phyloP scores from a whole-genome alignment of 2,888 invertebrate species.

The Drosophila leonis region DNA sequence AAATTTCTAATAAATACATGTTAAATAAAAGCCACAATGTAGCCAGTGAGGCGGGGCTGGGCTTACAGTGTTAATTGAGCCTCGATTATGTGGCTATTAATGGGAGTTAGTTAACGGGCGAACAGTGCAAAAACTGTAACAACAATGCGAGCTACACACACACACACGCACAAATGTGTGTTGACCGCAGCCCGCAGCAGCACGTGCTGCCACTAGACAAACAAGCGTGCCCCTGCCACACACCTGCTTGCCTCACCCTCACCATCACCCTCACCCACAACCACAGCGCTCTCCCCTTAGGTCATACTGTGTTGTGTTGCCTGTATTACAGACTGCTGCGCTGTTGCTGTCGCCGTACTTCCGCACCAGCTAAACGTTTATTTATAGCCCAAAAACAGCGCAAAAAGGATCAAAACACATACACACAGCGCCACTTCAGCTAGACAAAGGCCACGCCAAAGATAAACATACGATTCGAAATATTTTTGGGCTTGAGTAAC shows the following conservation, averaged over 20 bases:
- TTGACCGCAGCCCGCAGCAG: constrained; percentile 78
- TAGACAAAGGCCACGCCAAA: constrained; percentile 75
- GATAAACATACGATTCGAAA: constrained; percentile 72
- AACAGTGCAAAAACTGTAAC: constrained; percentile 61
- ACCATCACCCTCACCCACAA: too few species aligned
- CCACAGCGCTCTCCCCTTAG: neutral
- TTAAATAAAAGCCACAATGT: constrained; percentile 76
- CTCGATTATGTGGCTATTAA: constrained; percentile 70
- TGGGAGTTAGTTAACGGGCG: constrained; percentile 61
- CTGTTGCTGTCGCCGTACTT: constrained; percentile 73
- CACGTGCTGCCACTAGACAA: constrained; percentile 73
- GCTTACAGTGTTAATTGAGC: constrained; percentile 69
- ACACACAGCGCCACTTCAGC: constrained; percentile 63
- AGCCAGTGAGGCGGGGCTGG: neutral
- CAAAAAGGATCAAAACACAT: constrained; percentile 68
- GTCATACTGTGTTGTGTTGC: constrained; percentile 23
- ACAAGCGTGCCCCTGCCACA: constrained; percentile 46
- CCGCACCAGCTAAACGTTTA: constrained; percentile 81
- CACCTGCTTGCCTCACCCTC: neutral
- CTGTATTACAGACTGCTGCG: constrained; percentile 61
- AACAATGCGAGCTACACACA: constrained; percentile 44
- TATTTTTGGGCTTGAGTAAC: constrained; percentile 52
- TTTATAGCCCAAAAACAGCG: constrained; percentile 77
- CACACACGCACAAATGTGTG: constrained; percentile 8
- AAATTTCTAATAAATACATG: constrained; percentile 77